phyloP scores from a whole-genome alignment of 53 echinoderm and acorn worm genomes.

The Stichopus horrens region DNA sequence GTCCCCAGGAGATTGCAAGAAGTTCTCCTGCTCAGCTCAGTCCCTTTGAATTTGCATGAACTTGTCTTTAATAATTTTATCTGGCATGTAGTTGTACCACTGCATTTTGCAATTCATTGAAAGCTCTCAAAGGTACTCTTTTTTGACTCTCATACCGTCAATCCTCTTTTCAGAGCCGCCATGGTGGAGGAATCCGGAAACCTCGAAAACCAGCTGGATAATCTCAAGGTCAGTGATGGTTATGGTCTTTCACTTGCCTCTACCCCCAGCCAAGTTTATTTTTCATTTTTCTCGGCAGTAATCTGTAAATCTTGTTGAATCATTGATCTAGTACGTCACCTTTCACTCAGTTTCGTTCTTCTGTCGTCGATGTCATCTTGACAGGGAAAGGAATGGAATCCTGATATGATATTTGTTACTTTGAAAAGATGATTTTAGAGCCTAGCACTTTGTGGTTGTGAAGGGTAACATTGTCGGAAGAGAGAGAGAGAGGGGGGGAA shows the following conservation, averaged over 20 bases:
- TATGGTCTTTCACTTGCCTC: background rate
- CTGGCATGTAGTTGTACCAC: background rate
- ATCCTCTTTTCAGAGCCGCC: constrained; percentile 67
- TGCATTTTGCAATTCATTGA: no score
- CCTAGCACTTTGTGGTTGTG: no score
- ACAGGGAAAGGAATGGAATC: no score
- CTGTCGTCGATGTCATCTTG: no score
- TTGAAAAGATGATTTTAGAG: no score
- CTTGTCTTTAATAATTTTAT: background rate
- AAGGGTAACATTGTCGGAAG: no score
- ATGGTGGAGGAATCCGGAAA: constrained; percentile 99
- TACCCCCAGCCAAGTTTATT: background rate
- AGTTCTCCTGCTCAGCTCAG: background rate
- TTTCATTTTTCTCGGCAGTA: background rate
- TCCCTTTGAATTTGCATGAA: background rate
- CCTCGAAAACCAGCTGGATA: constrained; percentile 92
- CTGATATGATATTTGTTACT: no score
- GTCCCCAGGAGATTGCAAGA: background rate
- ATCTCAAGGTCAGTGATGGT: constrained; percentile 70
- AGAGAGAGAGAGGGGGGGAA: no score
- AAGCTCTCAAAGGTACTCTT: no score
- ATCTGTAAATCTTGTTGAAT: background rate
- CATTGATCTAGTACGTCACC: no score
- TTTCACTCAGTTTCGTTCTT: no score
- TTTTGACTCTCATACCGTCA: background rate